Evolutionary conservation across 1,140 invertebrate genomes (phyloP).

Genomic region (Dryas iulia): DNA sequence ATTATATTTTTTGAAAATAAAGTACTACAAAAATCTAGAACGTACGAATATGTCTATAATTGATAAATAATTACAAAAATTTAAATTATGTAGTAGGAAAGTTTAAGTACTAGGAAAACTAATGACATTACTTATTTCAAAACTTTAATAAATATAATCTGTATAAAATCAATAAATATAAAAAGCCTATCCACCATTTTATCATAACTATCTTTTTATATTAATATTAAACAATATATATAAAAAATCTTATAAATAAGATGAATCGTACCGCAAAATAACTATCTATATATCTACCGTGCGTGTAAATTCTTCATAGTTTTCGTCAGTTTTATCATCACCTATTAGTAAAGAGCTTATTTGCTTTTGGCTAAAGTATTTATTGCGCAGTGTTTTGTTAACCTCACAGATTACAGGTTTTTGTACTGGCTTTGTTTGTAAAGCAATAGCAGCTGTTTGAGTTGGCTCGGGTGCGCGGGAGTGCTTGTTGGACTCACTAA

Average conservation of each 20-base stretch:
- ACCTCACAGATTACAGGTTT: slow-evolving; percentile 76
- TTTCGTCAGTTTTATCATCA: slow-evolving; percentile 59
- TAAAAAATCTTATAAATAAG: background rate
- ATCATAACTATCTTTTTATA: too few relatives aligned
- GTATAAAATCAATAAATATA: too few relatives aligned
- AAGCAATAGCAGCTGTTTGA: slow-evolving; percentile 73
- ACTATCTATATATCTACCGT: slow-evolving; percentile 7
- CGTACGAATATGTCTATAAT: too few relatives aligned
- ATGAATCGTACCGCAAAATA: background rate
- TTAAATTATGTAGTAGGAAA: too few relatives aligned
- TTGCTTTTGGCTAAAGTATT: slow-evolving; percentile 63
- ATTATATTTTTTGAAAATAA: too few relatives aligned
- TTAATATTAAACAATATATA: background rate
- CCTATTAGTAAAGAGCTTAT: slow-evolving; percentile 64
- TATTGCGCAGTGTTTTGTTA: slow-evolving; percentile 74
- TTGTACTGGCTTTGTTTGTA: slow-evolving; percentile 55
- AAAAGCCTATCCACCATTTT: too few relatives aligned
- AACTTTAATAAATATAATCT: too few relatives aligned
- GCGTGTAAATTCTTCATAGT: slow-evolving; percentile 56
- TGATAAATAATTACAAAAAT: too few relatives aligned
- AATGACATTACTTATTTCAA: too few relatives aligned
- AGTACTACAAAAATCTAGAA: too few relatives aligned
- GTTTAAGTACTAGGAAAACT: too few relatives aligned
- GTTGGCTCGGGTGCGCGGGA: slow-evolving; percentile 50
- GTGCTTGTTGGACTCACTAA: slow-evolving; percentile 32